Percentiles rank a stretch among this genome's conserved stretches.
phyloP scores from a whole-genome alignment of 2,113 vertebrate genomes.

The Aegotheles bennettii region DNA sequence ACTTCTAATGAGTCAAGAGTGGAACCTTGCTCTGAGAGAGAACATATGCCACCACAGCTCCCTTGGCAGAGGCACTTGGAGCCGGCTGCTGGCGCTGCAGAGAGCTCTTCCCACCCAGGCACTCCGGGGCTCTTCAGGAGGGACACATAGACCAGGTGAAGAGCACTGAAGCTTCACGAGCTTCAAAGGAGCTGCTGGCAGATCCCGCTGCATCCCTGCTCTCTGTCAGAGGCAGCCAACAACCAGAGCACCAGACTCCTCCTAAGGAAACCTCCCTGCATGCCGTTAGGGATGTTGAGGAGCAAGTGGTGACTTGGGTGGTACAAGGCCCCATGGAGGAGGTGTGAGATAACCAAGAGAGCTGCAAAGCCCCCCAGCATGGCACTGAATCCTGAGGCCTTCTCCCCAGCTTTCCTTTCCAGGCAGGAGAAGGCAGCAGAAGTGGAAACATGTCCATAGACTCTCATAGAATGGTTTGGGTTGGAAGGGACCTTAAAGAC shows the following conservation, averaged over 20 bases:
- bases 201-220: background rate
- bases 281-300: fast-evolving
- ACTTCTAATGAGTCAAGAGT: background rate
- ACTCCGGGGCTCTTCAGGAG: background rate
- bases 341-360: background rate
- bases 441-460: fast-evolving
- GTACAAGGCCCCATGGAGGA: no score
- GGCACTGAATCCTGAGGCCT: background rate
- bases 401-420: background rate
- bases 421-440: background rate
- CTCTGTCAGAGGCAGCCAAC: background rate
- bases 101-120: background rate
- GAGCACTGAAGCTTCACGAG: background rate
- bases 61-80: conserved; percentile 19
- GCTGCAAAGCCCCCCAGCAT: background rate
- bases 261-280: background rate
- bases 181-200: background rate
- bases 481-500: no score
- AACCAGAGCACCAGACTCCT: fast-evolving
- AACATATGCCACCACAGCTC: conserved; percentile 20
- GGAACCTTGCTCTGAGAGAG: conserved; percentile 30
- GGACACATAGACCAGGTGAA: background rate
- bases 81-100: background rate
- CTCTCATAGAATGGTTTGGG: no score
- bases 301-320: fast-evolving